phyloP scores from a whole-genome alignment of 2,797 vertebrate species.

The Gadopsis marmoratus region DNA sequence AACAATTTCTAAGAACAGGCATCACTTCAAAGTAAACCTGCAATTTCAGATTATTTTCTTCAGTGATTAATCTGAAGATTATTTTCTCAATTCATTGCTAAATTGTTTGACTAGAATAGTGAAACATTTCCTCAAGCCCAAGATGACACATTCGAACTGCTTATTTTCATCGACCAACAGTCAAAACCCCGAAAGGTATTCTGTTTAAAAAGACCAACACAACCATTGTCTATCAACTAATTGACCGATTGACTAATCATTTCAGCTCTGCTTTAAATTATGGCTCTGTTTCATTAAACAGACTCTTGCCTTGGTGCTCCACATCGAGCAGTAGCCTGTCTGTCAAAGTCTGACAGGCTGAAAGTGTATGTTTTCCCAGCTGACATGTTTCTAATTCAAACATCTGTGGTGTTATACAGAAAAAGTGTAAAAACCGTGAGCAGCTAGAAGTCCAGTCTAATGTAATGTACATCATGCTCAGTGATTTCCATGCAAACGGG shows the following conservation, averaged over 20 bases:
- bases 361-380: constrained; percentile 46
- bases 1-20: not conserved
- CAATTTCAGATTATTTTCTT: not conserved
- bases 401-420: constrained; percentile 35
- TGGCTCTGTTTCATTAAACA: not conserved
- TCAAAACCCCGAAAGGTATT: not conserved
- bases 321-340: constrained; percentile 13
- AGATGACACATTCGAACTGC: not conserved
- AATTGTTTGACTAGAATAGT: not conserved
- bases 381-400: constrained; percentile 47
- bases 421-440: constrained; percentile 29
- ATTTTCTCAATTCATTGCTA: not conserved
- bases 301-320: constrained; percentile 24
- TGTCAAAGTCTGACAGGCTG: constrained; percentile 43
- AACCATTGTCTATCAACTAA: not conserved
- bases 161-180: not conserved
- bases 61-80: not conserved
- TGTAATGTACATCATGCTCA: constrained; percentile 43
- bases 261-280: not conserved
- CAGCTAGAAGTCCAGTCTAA: constrained; percentile 33
- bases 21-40: not conserved
- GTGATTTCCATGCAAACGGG: constrained; percentile 53
- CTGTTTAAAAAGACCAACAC: not conserved
- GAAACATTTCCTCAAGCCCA: not conserved
- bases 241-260: not conserved